phyloP scores from a whole-genome alignment of 2,113 vertebrate species.

The Alces alces region DNA sequence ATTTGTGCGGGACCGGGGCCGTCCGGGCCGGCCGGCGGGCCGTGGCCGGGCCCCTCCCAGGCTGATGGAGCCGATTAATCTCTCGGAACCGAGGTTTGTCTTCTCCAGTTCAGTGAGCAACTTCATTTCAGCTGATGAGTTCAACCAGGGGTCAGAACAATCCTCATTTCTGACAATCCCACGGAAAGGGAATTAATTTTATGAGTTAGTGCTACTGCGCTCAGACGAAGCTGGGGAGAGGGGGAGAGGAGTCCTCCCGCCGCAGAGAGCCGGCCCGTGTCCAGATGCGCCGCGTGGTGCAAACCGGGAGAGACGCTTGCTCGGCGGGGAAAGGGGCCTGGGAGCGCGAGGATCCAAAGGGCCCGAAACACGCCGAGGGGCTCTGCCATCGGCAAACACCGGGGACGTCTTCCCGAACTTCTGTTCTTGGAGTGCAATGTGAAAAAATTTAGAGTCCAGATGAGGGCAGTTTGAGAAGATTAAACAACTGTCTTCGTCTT shows the following conservation, averaged over 20 bases:
- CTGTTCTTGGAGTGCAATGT: constrained; percentile 1
- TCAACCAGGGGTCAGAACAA: constrained; percentile 95
- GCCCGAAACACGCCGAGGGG: not conserved
- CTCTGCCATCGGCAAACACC: not conserved
- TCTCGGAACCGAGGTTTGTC: constrained; percentile 92
- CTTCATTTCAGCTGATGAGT: constrained; percentile 99
- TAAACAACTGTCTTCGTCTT: not conserved
- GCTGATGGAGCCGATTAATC: constrained; percentile 95
- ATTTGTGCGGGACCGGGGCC: constrained; percentile 80
- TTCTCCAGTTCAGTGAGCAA: constrained; percentile 99
- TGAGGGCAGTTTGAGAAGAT: not conserved
- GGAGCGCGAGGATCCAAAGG: not conserved
- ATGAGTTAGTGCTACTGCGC: constrained; percentile 82
- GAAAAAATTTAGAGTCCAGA: not conserved
- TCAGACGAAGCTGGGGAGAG: constrained; percentile 78
- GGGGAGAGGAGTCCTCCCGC: constrained; percentile 23
- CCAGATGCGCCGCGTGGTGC: not conserved
- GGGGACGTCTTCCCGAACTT: not conserved
- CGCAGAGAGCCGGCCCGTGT: constrained; percentile 37
- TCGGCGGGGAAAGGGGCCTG: not conserved
- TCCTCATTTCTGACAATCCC: constrained; percentile 96
- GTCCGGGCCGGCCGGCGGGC: constrained; percentile 89
- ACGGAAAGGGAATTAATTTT: constrained; percentile 94
- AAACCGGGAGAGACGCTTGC: constrained; percentile 43
- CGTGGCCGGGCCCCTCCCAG: constrained; percentile 80